Base-by-base conservation (phyloP, 2,113 vertebrate species). In the Dendropsophus ebraccatus region DNA sequence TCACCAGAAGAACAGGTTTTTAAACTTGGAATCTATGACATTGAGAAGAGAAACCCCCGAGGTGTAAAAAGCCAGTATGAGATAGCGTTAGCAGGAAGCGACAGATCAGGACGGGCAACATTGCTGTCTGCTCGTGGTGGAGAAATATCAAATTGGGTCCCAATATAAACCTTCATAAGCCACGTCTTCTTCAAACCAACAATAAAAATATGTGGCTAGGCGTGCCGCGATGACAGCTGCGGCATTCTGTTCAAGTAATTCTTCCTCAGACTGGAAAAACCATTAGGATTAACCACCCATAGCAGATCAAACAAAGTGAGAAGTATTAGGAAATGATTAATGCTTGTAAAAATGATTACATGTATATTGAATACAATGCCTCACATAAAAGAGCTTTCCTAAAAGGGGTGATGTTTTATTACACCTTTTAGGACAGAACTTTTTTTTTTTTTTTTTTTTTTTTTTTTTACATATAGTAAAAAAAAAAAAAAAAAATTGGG, bases 261-360 rank as follows among this genome's bases (percentile, higher is more conserved):
- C 35, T 19, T 17, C 56, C 70, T 60, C 52, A 84, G 49, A 56
- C 21, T 45, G 19, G 41, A 84, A 56, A 73, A 81, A 47, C 58
- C 35, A 56, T 28, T 41, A 35, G 19, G 25, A 35, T 50, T 52
- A 52, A 23, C 35, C 19, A 14, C 12, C 81, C 19, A 32, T 25
- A 83, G 54, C 65, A n/a, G 67, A 83, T 72, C 32, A 83, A 83
- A 72, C 81, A 82, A 12, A 23, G n/a, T 5, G 23, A 77, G 19
- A 47, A 47, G 23, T 47, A 47, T 19, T 47, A 62, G 32, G 11
- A 62, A 80, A 65, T 17, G 5, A 41, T 81, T 81, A 81, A 9
- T 32, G 13, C 74, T 52, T 1, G 1, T 0, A 10, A 60, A 60
- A 60, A 60, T 60, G n/a, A n/a, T n/a, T n/a, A n/a, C n/a, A n/a